A percentile compares a stretch with the other conserved stretches of the same genome.
Conservation (phyloP, 2,113 vertebrate genomes). For the Phrynocephalus versicolor region DNA sequence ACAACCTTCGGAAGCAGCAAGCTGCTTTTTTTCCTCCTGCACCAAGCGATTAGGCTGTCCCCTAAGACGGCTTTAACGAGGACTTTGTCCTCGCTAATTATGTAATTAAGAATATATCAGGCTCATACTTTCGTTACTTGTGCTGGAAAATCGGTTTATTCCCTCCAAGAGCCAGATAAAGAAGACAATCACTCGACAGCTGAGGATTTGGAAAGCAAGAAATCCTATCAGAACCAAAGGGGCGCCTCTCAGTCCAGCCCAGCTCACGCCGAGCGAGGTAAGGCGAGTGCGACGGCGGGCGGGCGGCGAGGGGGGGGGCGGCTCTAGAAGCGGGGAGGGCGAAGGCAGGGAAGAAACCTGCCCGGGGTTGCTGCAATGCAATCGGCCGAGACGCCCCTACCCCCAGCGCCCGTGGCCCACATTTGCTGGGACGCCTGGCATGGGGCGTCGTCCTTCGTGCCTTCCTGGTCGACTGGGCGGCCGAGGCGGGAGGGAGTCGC, state of each 20-base stretch:
- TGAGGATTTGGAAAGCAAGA: slow-evolving; percentile 89
- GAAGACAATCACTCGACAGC: slow-evolving; percentile 82
- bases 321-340: no score
- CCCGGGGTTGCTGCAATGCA: no score
- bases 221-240: slow-evolving; percentile 86
- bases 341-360: fast-evolving
- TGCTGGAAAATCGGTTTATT: slow-evolving; percentile 78
- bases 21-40: slow-evolving; percentile 51
- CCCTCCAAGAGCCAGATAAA: slow-evolving; percentile 81
- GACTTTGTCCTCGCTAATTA: slow-evolving; percentile 63
- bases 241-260: slow-evolving; percentile 81
- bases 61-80: slow-evolving; percentile 70
- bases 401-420: no score
- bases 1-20: slow-evolving; percentile 41
- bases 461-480: not conserved
- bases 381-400: no score
- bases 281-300: not conserved
- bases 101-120: slow-evolving; percentile 71
- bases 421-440: no score
- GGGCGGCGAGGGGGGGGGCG: no score
- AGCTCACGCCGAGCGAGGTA: slow-evolving; percentile 85
- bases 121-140: slow-evolving; percentile 71
- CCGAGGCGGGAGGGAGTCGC: no score
- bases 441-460: no score
- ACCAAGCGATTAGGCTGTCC: slow-evolving; percentile 64